Base-by-base conservation (phyloP, 2,113 vertebrate species). In the Passer domesticus region DNA sequence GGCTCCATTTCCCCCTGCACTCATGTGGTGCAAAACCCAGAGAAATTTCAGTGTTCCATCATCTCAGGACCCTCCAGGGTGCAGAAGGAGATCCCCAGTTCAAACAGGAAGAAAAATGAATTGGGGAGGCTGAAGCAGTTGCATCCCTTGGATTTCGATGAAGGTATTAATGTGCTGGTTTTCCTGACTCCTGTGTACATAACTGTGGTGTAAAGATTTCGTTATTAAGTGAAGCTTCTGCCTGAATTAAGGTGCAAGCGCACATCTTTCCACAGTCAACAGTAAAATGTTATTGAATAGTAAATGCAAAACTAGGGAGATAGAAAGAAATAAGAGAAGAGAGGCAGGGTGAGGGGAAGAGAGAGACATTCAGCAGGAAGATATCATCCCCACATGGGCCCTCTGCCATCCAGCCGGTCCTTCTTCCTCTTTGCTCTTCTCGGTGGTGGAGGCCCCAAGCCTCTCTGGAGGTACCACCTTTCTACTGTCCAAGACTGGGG, bases 391-490 rank as follows among this genome's bases (percentile, higher is more conserved):
- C 25, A 30, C 33, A 30, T 17, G 33, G 41, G 35, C 30, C 37
- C 43, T 59, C 15, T 10, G 8, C 17, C 0, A 0, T 35, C 11
- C 25, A 13, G 19, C 73, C 2, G 0, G 33, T 47, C 27, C 27
- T 47, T 47, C 20, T 14, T 39, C 27, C 37, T 2, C 43, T 9
- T 23, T 33, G 21, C 10, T 41, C 15, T 31, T 41, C 37, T 46
- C 3, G 0, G 14, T 46, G 25, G 4, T 30, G 14, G 41, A 13
- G 19, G 35, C 3, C 33, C 41, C 18, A 12, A 13, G 24, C 23
- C 2, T 1, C 15, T 60, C n/a, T 49, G 56, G 21, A 49, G 7
- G 27, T 37, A 24, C 18, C 41, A 28, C 19, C 41, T 46, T 35
- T 17, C 17, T 22, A 13, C 7, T 39, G 21, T 35, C 25, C 9